Evolutionary conservation across 1,140 invertebrate species (phyloP).

Genomic region (Apis dorsata): DNA sequence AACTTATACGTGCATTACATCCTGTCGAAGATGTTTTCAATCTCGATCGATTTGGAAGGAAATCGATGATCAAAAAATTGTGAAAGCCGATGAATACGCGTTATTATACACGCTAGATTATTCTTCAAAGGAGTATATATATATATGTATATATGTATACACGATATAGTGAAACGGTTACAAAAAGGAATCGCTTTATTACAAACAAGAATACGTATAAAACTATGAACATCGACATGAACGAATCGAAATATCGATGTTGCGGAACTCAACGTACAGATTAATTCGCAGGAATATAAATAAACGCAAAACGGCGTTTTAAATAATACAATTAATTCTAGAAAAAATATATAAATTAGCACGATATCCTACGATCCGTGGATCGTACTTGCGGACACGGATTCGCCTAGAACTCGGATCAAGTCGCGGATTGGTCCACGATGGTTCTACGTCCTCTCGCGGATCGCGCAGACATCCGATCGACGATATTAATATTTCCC

Average conservation of each 20-base stretch:
- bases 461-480: neutral
- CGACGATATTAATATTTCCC: conserved; percentile 61
- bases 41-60: too few species aligned
- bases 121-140: neutral
- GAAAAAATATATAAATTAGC: conserved; percentile 40
- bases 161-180: neutral
- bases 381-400: neutral
- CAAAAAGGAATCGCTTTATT: conserved; percentile 69
- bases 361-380: neutral
- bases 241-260: conserved; percentile 58
- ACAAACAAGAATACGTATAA: conserved; percentile 61
- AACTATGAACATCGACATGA: conserved; percentile 48
- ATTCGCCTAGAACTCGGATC: neutral
- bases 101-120: too few species aligned
- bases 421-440: too few species aligned
- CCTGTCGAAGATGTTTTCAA: too few species aligned
- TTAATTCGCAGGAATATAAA: conserved; percentile 57
- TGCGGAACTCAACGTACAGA: conserved; percentile 14
- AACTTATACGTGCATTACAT: too few species aligned
- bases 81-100: too few species aligned
- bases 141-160: too few species aligned
- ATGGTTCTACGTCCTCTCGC: too few species aligned
- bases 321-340: conserved; percentile 48
- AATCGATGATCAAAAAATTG: too few species aligned
- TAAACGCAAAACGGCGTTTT: conserved; percentile 49